Conservation (phyloP, 2,113 vertebrate genomes). For the Gavialis gangeticus region DNA sequence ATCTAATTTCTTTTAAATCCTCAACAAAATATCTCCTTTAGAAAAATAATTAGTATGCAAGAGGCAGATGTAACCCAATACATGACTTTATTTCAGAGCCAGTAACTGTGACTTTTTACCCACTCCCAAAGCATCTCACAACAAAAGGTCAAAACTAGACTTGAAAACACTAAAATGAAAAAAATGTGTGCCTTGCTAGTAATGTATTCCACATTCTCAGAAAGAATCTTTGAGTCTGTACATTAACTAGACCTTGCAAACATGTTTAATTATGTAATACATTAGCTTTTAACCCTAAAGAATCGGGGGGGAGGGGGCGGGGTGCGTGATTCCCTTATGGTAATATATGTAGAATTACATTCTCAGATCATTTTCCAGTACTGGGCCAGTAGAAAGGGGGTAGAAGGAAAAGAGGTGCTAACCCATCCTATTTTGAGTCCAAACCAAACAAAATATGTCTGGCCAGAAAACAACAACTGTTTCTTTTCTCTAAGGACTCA, state of each 20-base stretch:
- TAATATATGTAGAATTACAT: not conserved
- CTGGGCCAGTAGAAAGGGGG: not conserved
- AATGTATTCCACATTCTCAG: not conserved
- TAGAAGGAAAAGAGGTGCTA: not conserved
- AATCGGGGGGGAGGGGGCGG: not conserved
- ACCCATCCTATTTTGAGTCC: not conserved
- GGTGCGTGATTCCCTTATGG: too few species aligned
- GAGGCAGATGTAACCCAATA: not conserved
- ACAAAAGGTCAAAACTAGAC: slow-evolving; percentile 45
- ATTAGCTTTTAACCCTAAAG: not conserved
- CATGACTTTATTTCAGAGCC: slow-evolving; percentile 13
- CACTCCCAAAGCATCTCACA: not conserved
- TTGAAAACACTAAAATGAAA: not conserved
- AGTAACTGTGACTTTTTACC: slow-evolving; percentile 13
- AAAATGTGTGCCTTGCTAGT: not conserved
- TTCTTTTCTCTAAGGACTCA: not conserved
- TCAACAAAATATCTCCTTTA: not conserved
- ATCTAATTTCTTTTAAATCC: not conserved
- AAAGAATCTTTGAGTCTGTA: slow-evolving; percentile 14
- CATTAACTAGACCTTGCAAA: not conserved
- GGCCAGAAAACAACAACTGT: not conserved
- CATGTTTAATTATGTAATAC: not conserved
- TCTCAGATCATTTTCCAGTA: not conserved
- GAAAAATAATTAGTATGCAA: slow-evolving; percentile 2
- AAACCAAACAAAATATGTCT: not conserved